Evolutionary conservation across 1,140 invertebrate species (phyloP).

Genomic region (Trichonephila inaurata): DNA sequence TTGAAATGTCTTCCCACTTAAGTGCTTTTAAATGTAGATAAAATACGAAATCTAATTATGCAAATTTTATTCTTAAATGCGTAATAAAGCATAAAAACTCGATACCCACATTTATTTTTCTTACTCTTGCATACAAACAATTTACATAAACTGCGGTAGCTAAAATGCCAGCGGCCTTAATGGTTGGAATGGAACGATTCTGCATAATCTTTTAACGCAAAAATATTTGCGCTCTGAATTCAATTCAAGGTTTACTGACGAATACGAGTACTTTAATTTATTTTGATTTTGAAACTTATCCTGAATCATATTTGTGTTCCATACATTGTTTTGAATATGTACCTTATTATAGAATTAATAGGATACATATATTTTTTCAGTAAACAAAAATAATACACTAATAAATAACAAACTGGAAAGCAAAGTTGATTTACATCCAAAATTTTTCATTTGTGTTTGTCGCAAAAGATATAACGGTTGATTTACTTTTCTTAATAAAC

Average conservation of each 20-base stretch:
- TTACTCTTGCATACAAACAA: not conserved
- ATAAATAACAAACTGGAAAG: no score
- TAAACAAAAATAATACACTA: no score
- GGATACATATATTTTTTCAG: no score
- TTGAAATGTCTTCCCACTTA: conserved; percentile 51
- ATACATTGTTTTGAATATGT: not conserved
- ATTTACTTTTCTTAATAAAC: no score
- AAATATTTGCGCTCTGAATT: not conserved
- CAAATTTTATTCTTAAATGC: conserved; percentile 70
- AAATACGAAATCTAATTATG: conserved; percentile 73
- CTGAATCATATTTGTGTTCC: not conserved
- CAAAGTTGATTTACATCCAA: no score
- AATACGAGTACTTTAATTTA: not conserved
- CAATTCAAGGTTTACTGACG: not conserved
- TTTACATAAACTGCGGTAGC: conserved; percentile 60
- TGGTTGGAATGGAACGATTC: not conserved
- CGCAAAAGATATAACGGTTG: no score
- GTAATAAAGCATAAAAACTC: conserved; percentile 69
- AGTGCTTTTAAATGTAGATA: conserved; percentile 74
- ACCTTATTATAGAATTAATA: no score
- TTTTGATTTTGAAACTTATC: not conserved
- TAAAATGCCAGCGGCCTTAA: conserved; percentile 54
- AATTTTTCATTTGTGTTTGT: no score
- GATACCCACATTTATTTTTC: conserved; percentile 38
- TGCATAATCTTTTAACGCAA: not conserved